Conservation (phyloP, 1,140 invertebrate species). For the Ephestia elutella region DNA sequence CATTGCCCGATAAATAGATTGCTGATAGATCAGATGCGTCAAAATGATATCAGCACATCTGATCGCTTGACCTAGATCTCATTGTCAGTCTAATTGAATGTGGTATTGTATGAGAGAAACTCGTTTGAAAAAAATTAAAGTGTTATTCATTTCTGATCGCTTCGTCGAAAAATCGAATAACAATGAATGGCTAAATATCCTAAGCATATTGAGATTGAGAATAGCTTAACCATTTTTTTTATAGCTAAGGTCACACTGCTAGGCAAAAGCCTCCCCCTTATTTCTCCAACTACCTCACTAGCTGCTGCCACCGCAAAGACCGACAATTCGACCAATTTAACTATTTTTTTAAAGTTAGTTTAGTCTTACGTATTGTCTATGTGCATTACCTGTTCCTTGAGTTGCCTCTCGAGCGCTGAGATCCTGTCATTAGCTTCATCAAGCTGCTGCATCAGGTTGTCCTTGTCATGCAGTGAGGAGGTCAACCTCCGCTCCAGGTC, state of each 20-base stretch:
- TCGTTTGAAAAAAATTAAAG: neutral
- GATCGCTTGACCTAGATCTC: neutral
- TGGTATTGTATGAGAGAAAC: neutral
- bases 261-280: no score
- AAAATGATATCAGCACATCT: neutral
- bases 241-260: no score
- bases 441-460: conserved; percentile 83
- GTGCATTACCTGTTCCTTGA: conserved; percentile 86
- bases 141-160: neutral
- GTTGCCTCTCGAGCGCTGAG: conserved; percentile 86
- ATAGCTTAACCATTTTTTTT: no score
- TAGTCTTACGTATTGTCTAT: no score
- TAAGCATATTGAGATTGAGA: no score
- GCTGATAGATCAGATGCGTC: neutral
- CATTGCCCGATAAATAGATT: neutral
- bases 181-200: no score
- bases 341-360: no score
- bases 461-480: conserved; percentile 83
- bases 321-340: no score
- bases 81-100: conserved; percentile 3
- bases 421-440: conserved; percentile 94
- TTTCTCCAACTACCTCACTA: no score
- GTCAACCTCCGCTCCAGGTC: conserved; percentile 89
- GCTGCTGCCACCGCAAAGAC: no score
- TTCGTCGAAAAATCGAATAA: no score